A percentile compares a stretch with the other conserved stretches of the same genome.
phyloP scores from a whole-genome alignment of 2,888 invertebrate genomes.

The Cryptops parisi region DNA sequence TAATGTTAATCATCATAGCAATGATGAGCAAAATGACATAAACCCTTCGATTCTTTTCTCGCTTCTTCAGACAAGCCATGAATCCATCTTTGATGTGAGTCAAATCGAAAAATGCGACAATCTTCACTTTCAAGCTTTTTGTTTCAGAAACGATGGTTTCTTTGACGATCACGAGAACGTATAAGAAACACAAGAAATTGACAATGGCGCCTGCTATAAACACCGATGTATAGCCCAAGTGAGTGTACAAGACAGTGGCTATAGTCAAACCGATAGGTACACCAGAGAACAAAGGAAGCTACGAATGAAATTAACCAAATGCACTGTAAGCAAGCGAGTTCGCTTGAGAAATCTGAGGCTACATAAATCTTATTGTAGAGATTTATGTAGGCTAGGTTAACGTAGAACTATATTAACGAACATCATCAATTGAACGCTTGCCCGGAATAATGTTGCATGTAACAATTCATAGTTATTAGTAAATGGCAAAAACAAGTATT shows the following conservation, averaged over 20 bases:
- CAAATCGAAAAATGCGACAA: not conserved
- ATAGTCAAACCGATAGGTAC: not conserved
- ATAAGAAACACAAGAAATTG: not conserved
- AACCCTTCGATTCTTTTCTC: conserved; percentile 41
- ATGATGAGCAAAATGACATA: not conserved
- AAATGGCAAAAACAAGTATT: no score
- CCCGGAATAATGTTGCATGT: no score
- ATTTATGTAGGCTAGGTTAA: no score
- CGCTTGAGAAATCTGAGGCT: no score
- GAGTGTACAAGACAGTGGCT: not conserved
- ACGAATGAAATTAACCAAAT: not conserved
- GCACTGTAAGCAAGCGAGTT: no score
- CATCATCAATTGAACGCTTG: no score
- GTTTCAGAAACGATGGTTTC: not conserved
- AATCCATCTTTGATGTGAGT: conserved; percentile 35
- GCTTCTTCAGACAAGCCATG: conserved; percentile 40
- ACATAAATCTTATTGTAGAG: no score
- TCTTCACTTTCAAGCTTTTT: not conserved
- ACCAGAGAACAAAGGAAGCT: not conserved
- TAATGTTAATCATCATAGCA: not conserved
- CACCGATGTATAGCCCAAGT: not conserved
- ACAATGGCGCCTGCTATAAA: not conserved
- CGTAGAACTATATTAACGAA: no score
- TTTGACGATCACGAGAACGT: not conserved
- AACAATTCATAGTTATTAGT: no score